Conservation (phyloP, 2,113 vertebrate genomes). For the Edolisoma coerulescens region DNA sequence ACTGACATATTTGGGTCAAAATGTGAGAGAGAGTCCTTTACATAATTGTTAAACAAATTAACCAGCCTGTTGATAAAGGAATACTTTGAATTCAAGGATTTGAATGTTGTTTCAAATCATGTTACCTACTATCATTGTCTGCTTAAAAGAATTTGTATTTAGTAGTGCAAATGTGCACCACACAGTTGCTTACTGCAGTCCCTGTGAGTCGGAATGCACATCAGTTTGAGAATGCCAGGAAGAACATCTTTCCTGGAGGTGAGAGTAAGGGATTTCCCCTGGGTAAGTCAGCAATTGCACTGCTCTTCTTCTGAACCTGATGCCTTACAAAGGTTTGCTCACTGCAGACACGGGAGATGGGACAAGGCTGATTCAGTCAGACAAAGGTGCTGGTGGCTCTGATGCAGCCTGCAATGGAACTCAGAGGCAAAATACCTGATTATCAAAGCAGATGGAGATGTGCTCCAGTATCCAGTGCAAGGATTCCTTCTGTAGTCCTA, state of each 20-base stretch:
- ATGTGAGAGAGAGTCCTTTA: neutral
- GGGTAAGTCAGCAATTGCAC: neutral
- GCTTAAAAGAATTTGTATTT: neutral
- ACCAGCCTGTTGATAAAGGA: neutral
- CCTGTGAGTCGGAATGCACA: rapidly evolving
- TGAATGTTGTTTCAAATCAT: neutral
- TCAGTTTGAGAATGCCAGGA: neutral
- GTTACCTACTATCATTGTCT: neutral
- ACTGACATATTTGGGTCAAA: neutral
- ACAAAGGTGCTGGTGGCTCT: neutral
- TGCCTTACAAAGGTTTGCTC: neutral
- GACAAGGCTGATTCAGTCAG: neutral
- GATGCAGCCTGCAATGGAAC: neutral
- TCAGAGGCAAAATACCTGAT: neutral
- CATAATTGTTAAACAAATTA: neutral
- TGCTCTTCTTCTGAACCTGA: neutral
- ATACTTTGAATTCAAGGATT: neutral
- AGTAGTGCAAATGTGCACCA: neutral
- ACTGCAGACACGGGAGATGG: rapidly evolving
- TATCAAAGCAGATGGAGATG: neutral
- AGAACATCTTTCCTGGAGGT: neutral
- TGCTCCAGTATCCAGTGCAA: neutral
- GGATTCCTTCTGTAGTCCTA: neutral
- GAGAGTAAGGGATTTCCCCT: neutral
- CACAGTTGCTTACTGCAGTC: neutral